Base-by-base conservation (phyloP, 2,888 invertebrate species). In the Malthinus flaveolus region DNA sequence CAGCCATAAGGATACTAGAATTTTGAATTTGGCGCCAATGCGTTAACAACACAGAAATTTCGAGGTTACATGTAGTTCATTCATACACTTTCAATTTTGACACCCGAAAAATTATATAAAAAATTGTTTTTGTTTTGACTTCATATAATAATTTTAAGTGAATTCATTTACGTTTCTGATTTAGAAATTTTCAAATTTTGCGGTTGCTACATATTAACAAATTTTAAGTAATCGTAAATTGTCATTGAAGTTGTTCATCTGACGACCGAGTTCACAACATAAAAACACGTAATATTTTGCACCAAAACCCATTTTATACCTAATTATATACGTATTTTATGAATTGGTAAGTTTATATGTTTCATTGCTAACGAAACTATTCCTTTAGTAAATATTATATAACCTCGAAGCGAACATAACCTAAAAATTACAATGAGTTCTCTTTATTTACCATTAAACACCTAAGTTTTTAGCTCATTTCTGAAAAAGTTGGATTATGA, bases 401-500 rank as follows among this genome's bases (percentile, higher is more conserved):
- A 59, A 59, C 59, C 59, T 55, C 50, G 32, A 47, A 12, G 12
- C 10, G 31, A 32, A 51, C 56, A 51, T 61, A 61, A 61, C 61
- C 60, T 60, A 32, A 36, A 52, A 56, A 13, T 13, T 37, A 13
- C 13, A 33, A 42, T 10, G 33, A 13, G 23, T 34, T 44, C 12
- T 8, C 23, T 32, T 39, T 10, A 33, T 15, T 36, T 31, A 10
- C 10, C 23, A 45, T 35, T 11, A 35, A 15, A 11, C 9, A 44
- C 7, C 9, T 45, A 12, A 50, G 32, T 36, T 56, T 56, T 12
- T 23, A 61, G 60, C 39, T 35, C 44, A 35, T 49, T 8, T 35
- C 33, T 49, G 48, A 11, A 49, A 36, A 51, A 65, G 65, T 55
- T 62, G 60, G 64, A 77, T 70, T 69, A 79, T 78, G 81, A 84